Evolutionary conservation across 2,888 invertebrate species (phyloP), one percentile per base, ranked within the genome.

Genomic region (Meloe dianella): DNA sequence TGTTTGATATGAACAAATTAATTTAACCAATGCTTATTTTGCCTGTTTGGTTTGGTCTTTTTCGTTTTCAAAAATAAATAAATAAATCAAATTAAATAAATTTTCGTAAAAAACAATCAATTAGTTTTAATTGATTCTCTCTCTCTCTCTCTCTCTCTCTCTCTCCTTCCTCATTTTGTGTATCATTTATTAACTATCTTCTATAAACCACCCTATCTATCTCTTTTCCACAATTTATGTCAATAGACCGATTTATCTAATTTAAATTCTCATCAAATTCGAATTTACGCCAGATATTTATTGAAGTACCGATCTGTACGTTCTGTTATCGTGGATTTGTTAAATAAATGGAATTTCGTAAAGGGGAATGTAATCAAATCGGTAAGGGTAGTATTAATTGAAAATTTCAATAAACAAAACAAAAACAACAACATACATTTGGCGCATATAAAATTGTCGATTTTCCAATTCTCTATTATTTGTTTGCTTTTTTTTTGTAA

Each of bases 181-280:
- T 4, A 27, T 32, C 32, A 32, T 32, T 32, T 10, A 41, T 41
- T n/a, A 41, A 8, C n/a, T 8, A 17, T 4, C 41, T n/a, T 17
- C n/a, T 7, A n/a, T n/a, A n/a, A n/a, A n/a, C n/a, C 20, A 20
- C 10, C 20, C 2, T 2, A 0, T 22, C 2, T 47, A 20, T 47
- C 20, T 47, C 10, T 47, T n/a, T 20, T 12, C 47, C 20, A 17
- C 17, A 17, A 17, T 41, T 41, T 17, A 41, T 41, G 41, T 41
- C 47, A 47, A 20, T 20, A 47, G 9, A 47, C 2, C 47, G 22
- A 47, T 47, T 47, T 20, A 47, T 47, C 47, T 20, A 47, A 47
- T 47, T 47, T 47, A 20, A n/a, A 20, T 47, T 47, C 47, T 20
- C 47, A 47, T 47, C 47, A 47, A 47, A 47, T 47, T 20, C 47